These are phyloP conservation scores for Agrilus mali DNA, from an alignment of 2,888 invertebrate genomes.

Conservation along the genomic window DNA sequence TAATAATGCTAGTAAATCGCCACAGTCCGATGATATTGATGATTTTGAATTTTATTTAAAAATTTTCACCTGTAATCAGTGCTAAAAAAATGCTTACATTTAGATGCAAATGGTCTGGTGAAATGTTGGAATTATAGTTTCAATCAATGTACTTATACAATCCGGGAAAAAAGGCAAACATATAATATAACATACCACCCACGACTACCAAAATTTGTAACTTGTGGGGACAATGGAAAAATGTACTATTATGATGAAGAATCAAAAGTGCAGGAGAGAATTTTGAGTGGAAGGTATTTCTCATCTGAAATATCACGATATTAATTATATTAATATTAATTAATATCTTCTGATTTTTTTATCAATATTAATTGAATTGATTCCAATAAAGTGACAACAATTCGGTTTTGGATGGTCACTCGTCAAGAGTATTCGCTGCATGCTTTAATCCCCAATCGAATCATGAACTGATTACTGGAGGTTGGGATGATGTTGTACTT, in stretches of 20 bases:
- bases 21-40: no score
- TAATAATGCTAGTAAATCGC: no score
- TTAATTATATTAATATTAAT: no score
- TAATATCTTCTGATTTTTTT: background rate
- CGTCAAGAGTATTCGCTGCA: conserved; percentile 49
- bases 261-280: conserved; percentile 48
- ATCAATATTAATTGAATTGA: background rate
- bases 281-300: conserved; percentile 44
- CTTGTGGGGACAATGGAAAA: conserved; percentile 51
- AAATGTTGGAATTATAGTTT: conserved; percentile 58
- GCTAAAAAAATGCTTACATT: no score
- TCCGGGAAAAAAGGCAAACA: conserved; percentile 52
- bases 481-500: conserved; percentile 53
- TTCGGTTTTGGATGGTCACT: conserved; percentile 43
- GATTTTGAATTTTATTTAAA: no score
- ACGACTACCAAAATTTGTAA: conserved; percentile 41
- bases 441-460: conserved; percentile 51
- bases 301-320: background rate
- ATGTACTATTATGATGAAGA: conserved; percentile 57
- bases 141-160: conserved; percentile 49
- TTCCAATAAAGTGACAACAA: background rate
- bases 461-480: conserved; percentile 53
- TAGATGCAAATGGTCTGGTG: conserved; percentile 54
- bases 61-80: no score
- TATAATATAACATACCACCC: conserved; percentile 51